Percentiles rank a stretch among this genome's conserved stretches.
Conservation (phyloP, 2,113 vertebrate genomes). For the Scatophagus argus region DNA sequence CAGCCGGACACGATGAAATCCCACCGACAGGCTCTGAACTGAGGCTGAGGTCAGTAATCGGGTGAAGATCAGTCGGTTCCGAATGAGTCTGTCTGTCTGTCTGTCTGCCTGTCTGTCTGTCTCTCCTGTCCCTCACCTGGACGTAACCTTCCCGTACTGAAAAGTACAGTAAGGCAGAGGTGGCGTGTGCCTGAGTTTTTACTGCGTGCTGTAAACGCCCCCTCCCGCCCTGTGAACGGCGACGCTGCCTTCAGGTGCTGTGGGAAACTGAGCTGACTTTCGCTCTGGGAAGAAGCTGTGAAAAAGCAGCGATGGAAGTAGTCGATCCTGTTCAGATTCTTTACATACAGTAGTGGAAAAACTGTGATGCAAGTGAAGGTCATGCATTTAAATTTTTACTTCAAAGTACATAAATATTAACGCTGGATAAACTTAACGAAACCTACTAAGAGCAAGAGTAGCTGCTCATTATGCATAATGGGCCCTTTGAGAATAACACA, state of each 20-base stretch:
- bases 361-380: too few relatives aligned
- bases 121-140: not conserved
- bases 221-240: slow-evolving; percentile 23
- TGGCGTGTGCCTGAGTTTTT: slow-evolving; percentile 43
- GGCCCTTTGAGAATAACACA: too few relatives aligned
- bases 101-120: not conserved
- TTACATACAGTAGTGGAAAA: too few relatives aligned
- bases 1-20: not conserved
- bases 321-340: too few relatives aligned
- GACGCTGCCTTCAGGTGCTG: slow-evolving; percentile 42
- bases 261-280: slow-evolving; percentile 2
- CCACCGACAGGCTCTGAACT: not conserved
- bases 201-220: slow-evolving; percentile 43
- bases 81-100: too few relatives aligned
- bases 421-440: too few relatives aligned
- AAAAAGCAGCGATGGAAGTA: too few relatives aligned
- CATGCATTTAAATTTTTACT: too few relatives aligned
- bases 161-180: not conserved
- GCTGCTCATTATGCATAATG: too few relatives aligned
- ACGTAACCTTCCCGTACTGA: not conserved
- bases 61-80: not conserved
- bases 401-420: too few relatives aligned
- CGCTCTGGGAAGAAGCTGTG: too few relatives aligned
- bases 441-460: too few relatives aligned
- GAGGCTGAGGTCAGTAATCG: not conserved